A percentile compares a stretch with the other conserved stretches of the same genome.
Evolutionary conservation across 2,888 invertebrate species (phyloP).

Genomic region (Griposia aprilina): DNA sequence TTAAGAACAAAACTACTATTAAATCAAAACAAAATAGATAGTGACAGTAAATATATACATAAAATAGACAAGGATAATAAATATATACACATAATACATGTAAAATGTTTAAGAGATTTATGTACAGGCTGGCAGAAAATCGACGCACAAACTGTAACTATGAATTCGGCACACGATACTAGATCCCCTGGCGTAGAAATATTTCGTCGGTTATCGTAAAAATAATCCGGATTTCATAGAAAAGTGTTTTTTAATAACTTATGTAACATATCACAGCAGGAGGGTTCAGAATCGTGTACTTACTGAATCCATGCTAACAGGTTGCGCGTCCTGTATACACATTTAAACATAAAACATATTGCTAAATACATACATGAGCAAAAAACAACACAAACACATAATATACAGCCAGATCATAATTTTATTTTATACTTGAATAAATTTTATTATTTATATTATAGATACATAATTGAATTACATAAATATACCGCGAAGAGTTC

Average conservation of each 20-base stretch:
- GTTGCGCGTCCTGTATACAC: no score
- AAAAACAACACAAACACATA: background rate
- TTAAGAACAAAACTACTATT: background rate
- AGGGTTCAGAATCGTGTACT: no score
- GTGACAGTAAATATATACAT: background rate
- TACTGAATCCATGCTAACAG: no score
- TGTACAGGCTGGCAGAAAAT: background rate
- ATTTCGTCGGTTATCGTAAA: no score
- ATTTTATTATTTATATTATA: no score
- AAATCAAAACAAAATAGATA: background rate
- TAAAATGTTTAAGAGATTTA: background rate
- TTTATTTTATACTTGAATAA: no score
- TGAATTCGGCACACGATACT: no score
- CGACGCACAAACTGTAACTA: no score
- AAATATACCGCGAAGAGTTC: constrained; percentile 17
- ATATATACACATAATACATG: background rate
- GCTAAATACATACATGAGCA: background rate
- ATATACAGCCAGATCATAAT: background rate
- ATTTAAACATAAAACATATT: background rate
- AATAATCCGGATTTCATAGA: no score
- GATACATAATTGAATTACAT: background rate
- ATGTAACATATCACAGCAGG: no score
- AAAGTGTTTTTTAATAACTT: no score
- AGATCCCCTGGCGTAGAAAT: no score
- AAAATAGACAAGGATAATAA: background rate